These are phyloP conservation scores for Plutella xylostella DNA, from an alignment of 2,888 invertebrate species.

Conservation along the genomic window DNA sequence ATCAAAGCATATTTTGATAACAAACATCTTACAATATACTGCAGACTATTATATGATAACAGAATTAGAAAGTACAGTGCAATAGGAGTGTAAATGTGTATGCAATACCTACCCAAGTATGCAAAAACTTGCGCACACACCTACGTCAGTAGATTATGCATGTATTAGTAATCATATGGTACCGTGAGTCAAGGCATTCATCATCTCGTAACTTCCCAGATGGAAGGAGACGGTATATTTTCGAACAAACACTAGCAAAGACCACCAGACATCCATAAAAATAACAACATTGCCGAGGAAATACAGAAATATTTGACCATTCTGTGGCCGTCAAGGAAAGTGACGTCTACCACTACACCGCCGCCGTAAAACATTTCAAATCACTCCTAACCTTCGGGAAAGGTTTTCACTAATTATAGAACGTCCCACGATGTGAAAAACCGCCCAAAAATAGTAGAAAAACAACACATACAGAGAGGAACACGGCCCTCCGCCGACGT, in stretches of 20 bases:
- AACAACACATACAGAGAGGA: constrained; percentile 58
- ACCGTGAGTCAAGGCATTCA: no score
- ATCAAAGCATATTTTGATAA: no score
- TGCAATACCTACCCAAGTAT: no score
- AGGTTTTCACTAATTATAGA: constrained; percentile 60
- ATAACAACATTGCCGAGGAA: no score
- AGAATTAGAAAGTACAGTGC: not conserved
- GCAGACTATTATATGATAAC: not conserved
- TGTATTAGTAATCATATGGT: not conserved
- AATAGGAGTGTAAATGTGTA: not conserved
- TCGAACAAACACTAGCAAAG: no score
- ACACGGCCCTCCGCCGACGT: constrained; percentile 52
- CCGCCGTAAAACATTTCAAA: constrained; percentile 32
- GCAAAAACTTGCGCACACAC: not conserved
- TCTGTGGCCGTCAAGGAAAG: no score
- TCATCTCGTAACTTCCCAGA: no score
- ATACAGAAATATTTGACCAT: no score
- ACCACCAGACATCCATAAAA: no score
- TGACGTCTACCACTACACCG: no score
- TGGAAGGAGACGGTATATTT: no score
- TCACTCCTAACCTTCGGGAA: constrained; percentile 36
- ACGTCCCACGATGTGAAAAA: constrained; percentile 64
- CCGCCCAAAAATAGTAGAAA: constrained; percentile 59
- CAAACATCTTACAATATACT: not conserved
- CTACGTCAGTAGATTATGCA: not conserved